phyloP scores from a whole-genome alignment of 2,113 vertebrate genomes.

The Calidris pygmaea region DNA sequence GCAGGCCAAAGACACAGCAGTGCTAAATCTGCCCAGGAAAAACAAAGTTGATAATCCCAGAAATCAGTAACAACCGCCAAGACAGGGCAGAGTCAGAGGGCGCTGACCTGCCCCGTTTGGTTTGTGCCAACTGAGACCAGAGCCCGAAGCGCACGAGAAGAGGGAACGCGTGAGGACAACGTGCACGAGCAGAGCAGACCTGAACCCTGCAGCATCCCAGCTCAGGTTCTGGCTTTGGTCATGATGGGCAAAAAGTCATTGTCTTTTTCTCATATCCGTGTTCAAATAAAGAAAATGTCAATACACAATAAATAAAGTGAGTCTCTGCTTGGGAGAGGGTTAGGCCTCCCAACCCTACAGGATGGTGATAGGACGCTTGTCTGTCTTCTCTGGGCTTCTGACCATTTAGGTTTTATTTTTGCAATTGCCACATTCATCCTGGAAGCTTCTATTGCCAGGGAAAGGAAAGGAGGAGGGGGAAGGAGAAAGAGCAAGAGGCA shows the following conservation, averaged over 20 bases:
- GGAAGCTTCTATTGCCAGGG: background rate
- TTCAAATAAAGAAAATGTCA: background rate
- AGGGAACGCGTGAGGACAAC: fast-evolving
- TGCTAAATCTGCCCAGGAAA: background rate
- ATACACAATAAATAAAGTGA: background rate
- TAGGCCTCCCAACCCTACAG: background rate
- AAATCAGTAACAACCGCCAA: background rate
- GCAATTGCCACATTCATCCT: background rate
- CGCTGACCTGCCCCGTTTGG: fast-evolving
- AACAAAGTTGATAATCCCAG: fast-evolving
- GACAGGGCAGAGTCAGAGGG: background rate
- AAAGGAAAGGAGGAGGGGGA: background rate
- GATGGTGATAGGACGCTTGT: fast-evolving
- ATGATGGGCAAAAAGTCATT: background rate
- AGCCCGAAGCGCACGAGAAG: fast-evolving
- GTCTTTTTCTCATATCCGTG: no score
- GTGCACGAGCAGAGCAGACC: fast-evolving
- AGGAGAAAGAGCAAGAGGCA: background rate
- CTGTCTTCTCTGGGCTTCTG: background rate
- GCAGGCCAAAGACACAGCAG: background rate
- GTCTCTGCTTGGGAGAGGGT: background rate
- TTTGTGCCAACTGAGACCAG: background rate
- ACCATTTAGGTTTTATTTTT: background rate
- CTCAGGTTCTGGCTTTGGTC: background rate
- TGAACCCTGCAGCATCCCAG: no score